Base-by-base conservation (phyloP, 2,113 vertebrate species). In the Ellobius talpinus region DNA sequence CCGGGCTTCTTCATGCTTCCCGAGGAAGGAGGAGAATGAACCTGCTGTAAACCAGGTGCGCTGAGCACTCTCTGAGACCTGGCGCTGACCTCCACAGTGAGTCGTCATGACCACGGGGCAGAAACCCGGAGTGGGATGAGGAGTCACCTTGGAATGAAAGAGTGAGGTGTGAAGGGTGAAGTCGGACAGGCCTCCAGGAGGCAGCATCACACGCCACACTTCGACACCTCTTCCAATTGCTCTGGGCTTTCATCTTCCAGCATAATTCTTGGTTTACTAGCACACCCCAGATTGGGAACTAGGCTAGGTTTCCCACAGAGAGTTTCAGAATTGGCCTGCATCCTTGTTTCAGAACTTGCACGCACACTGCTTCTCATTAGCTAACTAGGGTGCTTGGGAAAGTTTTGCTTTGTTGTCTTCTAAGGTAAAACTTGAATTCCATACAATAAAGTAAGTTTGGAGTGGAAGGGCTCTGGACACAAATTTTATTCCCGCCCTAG, bases 81-180 rank as follows among this genome's bases (percentile, higher is more conserved):
- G 36, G 55, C 33, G 66, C 87, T 68, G 78, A 88, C 78, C 89
- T 85, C 93, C 88, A 77, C 96, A 95, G 94, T 66, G 73, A 89
- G 90, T 63, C 87, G 29, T 76, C 50, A 47, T 85, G 81, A 93
- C 77, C 82, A 95, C 72, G 23, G 61, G n/a, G 86, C 90, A 87
- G 93, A 94, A 84, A 97, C 92, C 84, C 96, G 93, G 93, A 70
- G 39, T 66, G 63, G 74, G 89, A 91, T 93, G 77, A 93, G 82
- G 88, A 96, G 94, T 96, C 94, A 97, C 93, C 93, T 97, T 96
- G 96, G 84, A 93, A 87, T 95, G 55, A 90, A 74, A 92, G 94
- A 87, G 93, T 96, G 93, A 96, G 45, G 63, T 93, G 93, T 93
- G 94, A 94, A 92, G 89, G 93, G 94, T 1, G 16, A 84, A 87